Evolutionary conservation across 2,113 vertebrate species (phyloP).

Genomic region (Bubo scandiacus): DNA sequence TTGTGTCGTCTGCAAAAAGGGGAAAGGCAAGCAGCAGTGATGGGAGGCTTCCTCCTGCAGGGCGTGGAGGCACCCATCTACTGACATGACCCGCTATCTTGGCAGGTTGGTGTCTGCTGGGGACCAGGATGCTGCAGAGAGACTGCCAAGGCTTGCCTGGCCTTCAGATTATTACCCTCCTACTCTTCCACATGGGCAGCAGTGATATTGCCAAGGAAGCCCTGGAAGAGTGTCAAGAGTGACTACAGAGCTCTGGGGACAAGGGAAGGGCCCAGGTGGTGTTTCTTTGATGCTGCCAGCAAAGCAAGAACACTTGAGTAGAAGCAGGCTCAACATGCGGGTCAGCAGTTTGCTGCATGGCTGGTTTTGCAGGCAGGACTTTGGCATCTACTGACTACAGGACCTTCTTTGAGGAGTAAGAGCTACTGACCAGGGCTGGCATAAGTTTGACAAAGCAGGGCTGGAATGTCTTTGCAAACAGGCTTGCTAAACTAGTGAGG

Average conservation of each 20-base stretch:
- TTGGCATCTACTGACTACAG: not conserved
- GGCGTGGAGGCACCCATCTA: not conserved
- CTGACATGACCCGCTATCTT: accelerated
- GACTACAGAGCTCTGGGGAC: not conserved
- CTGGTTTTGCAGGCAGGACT: not conserved
- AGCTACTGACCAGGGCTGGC: not conserved
- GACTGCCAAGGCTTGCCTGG: not conserved
- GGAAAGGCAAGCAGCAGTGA: not conserved
- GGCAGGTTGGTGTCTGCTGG: not conserved
- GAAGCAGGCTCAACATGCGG: accelerated
- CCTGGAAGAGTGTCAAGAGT: not conserved
- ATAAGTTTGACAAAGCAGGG: not conserved
- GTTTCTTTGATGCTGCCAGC: not conserved
- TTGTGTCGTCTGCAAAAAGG: accelerated
- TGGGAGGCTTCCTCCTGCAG: not conserved
- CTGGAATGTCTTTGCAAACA: not conserved
- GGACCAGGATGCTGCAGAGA: not conserved
- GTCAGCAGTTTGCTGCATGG: not conserved
- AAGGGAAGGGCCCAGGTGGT: not conserved
- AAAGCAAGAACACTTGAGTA: not conserved
- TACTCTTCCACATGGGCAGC: not conserved
- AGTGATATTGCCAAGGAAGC: not conserved
- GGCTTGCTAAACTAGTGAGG: not conserved
- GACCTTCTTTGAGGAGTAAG: not conserved
- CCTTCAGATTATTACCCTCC: not conserved